Base-by-base conservation (phyloP, 1,140 invertebrate species). In the Matsumurasca onukii region DNA sequence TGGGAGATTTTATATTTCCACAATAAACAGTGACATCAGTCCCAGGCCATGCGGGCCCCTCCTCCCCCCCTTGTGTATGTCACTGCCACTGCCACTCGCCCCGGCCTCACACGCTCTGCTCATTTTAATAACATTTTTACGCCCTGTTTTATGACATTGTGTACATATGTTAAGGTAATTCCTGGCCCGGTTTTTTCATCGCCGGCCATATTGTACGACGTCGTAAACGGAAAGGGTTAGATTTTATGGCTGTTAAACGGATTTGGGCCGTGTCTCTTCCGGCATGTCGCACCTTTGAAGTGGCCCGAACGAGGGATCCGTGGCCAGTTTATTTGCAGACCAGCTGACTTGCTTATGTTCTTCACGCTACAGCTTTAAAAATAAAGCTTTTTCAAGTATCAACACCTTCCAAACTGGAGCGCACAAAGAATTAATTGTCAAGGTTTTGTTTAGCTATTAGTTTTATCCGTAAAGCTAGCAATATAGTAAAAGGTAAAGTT, bases 101-200 rank as follows among this genome's bases (percentile, higher is more conserved):
- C 5, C 17, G 5, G 34, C 17, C 34, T 17, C 17, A 9, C 34
- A n/a, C 34, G 17, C 34, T 39, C 34, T 17, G 5, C 5, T 17
- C 34, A 17, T 17, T 39, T 17, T 39, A 39, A 39, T 39, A 39
- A 39, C 34, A 39, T 39, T 39, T 39, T 39, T 39, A 39, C 17
- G 34, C 34, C 5, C 34, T 39, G 17, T 39, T 39, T 39, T 39
- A 39, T 39, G 34, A 39, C 34, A 39, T 39, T 39, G 34, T 39
- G 34, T 39, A 39, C 34, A 39, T 39, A 39, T 39, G 34, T 39
- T 39, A 39, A 39, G 34, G 34, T 39, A 39, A 39, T 39, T 39
- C 17, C 17, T 17, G 5, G 5, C 34, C 34, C n/a, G n/a, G n/a
- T n/a, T n/a, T n/a, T n/a, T n/a, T 39, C 17, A 9, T 39, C 5